Evolutionary conservation across 2,888 invertebrate species (phyloP).

Genomic region (Biston betularia): DNA sequence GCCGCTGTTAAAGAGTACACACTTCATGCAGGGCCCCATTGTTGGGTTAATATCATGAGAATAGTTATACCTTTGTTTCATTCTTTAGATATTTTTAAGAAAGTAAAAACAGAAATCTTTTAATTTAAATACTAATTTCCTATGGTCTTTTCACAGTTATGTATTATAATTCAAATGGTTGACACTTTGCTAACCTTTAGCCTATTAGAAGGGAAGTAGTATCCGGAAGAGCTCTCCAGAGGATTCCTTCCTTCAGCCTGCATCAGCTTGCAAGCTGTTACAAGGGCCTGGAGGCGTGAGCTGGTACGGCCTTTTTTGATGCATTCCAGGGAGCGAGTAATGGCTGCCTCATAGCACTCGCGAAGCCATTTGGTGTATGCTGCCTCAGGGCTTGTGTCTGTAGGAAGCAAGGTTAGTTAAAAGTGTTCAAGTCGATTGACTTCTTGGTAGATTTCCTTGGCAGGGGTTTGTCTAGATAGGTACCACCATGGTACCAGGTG

Average conservation of each 20-base stretch:
- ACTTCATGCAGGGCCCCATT: too few relatives aligned
- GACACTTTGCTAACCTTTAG: constrained; percentile 79
- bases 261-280: constrained; percentile 91
- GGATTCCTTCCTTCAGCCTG: constrained; percentile 90
- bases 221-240: constrained; percentile 81
- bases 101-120: too few relatives aligned
- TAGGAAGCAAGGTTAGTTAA: not conserved
- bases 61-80: too few relatives aligned
- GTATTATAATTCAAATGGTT: not conserved
- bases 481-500: too few relatives aligned
- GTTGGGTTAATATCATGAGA: too few relatives aligned
- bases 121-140: too few relatives aligned
- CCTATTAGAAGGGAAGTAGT: constrained; percentile 88
- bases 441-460: too few relatives aligned
- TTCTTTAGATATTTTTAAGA: too few relatives aligned
- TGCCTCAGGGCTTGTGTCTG: constrained; percentile 84
- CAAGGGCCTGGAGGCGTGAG: constrained; percentile 88
- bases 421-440: too few relatives aligned
- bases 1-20: too few relatives aligned
- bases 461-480: too few relatives aligned
- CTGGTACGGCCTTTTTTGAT: constrained; percentile 81
- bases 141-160: too few relatives aligned
- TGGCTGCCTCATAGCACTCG: constrained; percentile 89
- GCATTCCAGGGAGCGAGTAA: constrained; percentile 85
- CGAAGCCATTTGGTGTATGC: constrained; percentile 90